These are phyloP conservation scores for Herminia tarsipennalis DNA, from an alignment of 2,888 invertebrate species.

Conservation along the genomic window DNA sequence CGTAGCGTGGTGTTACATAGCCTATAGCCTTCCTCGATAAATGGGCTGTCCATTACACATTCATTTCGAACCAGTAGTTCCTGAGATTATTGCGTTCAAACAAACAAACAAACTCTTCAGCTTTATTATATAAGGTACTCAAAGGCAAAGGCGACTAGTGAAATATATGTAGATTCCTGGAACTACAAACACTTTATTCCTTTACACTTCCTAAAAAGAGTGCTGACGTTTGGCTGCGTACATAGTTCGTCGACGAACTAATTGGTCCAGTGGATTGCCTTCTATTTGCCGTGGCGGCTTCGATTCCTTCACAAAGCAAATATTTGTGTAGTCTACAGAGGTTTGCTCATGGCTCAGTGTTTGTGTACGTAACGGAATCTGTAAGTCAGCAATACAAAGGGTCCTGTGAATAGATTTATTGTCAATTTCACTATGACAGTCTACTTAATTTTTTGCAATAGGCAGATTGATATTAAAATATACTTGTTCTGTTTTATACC, in stretches of 20 bases:
- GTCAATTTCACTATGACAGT: neutral
- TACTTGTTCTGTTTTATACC: neutral
- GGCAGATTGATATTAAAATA: neutral
- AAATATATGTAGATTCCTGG: too few relatives aligned
- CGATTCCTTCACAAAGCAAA: constrained; percentile 2
- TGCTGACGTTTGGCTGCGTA: too few relatives aligned
- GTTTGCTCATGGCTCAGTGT: neutral
- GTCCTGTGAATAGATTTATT: neutral
- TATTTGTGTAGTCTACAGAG: neutral
- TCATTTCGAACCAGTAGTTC: too few relatives aligned
- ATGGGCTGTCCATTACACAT: too few relatives aligned
- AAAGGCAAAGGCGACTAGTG: too few relatives aligned
- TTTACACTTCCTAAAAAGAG: too few relatives aligned
- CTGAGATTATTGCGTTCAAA: too few relatives aligned
- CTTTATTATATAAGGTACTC: too few relatives aligned
- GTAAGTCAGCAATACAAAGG: neutral
- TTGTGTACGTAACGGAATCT: neutral
- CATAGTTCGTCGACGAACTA: neutral
- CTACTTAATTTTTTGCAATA: neutral
- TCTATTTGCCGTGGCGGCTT: constrained; percentile 6
- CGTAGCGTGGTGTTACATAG: too few relatives aligned
- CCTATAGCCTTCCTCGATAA: too few relatives aligned
- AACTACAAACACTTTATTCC: too few relatives aligned
- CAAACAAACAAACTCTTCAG: too few relatives aligned
- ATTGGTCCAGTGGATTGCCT: neutral